Evolutionary conservation across 2,888 invertebrate genomes (phyloP), one percentile per base, ranked within the genome.

Genomic region (Rutpela maculata): DNA sequence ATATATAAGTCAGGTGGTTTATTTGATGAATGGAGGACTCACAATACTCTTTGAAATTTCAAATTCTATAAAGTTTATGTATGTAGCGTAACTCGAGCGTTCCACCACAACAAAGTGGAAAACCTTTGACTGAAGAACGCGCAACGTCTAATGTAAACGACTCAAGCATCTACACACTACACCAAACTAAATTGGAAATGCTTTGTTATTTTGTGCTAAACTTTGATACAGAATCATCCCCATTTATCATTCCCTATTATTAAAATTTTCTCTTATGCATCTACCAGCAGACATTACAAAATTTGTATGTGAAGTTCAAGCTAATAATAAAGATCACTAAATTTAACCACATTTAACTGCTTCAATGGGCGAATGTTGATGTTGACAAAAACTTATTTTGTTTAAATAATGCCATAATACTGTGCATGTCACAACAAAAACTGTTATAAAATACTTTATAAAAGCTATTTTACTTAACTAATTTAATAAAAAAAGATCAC

Each of bases 131-230:
- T 82, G 80, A 84, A 85, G 83, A 85, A 84, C 84, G 82, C 78
- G 79, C 79, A 82, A 78, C 85, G 80, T 83, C 84, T 84, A 85
- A 85, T 84, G 83, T 84, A 84, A 85, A 84, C 85, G 83, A 84
- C 83, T 84, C 83, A 80, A 83, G 83, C 78, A 82, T 82, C 82
- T 83, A 82, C 77, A 80, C 74, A 79, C 78, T 83, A 81, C 82
- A 62, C 81, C 78, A 66, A 82, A 83, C 80, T 81, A 82, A 83
- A 84, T 84, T 83, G 81, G 82, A 82, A 81, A 82, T 77, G 82
- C 84, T 85, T 84, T 84, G 84, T 81, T 81, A 81, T 81, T 78
- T 78, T 77, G 74, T 77, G 78, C 78, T 80, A 70, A 83, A 83
- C 82, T 83, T 82, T 82, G 81, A 81, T 83, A 82, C 62, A 79